Evolutionary conservation across 2,888 invertebrate species (phyloP).

Genomic region (Drosophila paracracens): DNA sequence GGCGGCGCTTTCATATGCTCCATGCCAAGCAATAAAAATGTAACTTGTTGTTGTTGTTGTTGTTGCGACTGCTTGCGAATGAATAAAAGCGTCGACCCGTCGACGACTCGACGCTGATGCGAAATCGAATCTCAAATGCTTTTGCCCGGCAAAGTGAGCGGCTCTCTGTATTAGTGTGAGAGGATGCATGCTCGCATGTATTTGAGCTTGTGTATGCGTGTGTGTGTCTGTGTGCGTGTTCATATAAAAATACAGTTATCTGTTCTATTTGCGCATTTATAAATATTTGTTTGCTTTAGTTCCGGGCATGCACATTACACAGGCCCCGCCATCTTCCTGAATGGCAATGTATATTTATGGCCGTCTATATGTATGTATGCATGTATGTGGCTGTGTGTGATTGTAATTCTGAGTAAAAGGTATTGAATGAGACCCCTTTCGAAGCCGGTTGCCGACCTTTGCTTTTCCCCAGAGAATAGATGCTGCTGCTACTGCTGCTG

Average conservation of each 20-base stretch:
- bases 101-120: slow-evolving; percentile 71
- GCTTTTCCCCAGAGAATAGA: slow-evolving; percentile 27
- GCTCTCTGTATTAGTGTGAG: slow-evolving; percentile 37
- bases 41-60: slow-evolving; percentile 56
- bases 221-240: slow-evolving; percentile 50
- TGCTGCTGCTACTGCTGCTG: slow-evolving; percentile 14
- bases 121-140: slow-evolving; percentile 74
- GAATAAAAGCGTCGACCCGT: slow-evolving; percentile 77
- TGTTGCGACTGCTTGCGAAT: slow-evolving; percentile 49
- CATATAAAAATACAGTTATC: slow-evolving; percentile 81
- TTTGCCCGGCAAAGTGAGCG: slow-evolving; percentile 67
- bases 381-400: slow-evolving; percentile 20
- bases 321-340: slow-evolving; percentile 31
- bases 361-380: slow-evolving; percentile 8
- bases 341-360: slow-evolving; percentile 30
- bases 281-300: slow-evolving; percentile 78
- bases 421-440: slow-evolving; percentile 61
- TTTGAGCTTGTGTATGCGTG: slow-evolving; percentile 35
- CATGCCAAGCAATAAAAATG: slow-evolving; percentile 77
- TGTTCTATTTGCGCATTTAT: slow-evolving; percentile 81
- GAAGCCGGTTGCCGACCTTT: slow-evolving; percentile 69
- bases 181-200: slow-evolving; percentile 14
- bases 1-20: slow-evolving; percentile 73
- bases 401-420: slow-evolving; percentile 49
- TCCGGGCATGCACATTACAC: slow-evolving; percentile 71